Evolutionary conservation across 2,797 vertebrate genomes (phyloP), one percentile per base, ranked within the genome.

Genomic region (Rachycentron canadum): DNA sequence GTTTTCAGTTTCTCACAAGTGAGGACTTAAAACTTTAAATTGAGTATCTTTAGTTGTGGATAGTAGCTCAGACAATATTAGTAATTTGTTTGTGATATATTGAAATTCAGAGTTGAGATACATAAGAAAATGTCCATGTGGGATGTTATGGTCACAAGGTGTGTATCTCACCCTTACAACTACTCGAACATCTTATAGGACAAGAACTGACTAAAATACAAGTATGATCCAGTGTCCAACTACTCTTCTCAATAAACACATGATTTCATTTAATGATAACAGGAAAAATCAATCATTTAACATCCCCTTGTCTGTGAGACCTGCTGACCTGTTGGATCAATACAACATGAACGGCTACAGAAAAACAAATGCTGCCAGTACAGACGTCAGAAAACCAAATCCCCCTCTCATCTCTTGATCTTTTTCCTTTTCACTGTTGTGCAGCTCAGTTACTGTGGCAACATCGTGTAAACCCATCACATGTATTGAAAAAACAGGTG

Each of bases 401-500:
- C 65, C 19, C 16, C 47, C 34, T 40, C 32, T 5, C 21, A 45
- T 59, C 69, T 32, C 16, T 49, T 12, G 3, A 56, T 30, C 47
- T 55, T 19, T 21, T n/a, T 9, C 2, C n/a, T 14, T 56, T 78
- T 64, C 50, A 45, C 26, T 67, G 25, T 21, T 45, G 13, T 75
- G 72, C 77, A 40, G 68, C 65, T 65, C 21, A 1, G 85, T 78
- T 71, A 55, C 87, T 72, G 26, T 19, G 69, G 78, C 34, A 63
- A 90, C 70, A 0, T 1, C 79, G 70, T 49, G 69, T 73, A 69
- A 59, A 63, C 50, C 45, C 16, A 47, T 74, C 52, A 25, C 45
- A 64, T 3, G 16, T 43, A 40, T 36, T n/a, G n/a, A 2, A 69
- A 55, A 69, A 67, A 47, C 69, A 43, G 69, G 77, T 83, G 5